Percentiles rank a stretch among this genome's conserved stretches.
These are phyloP conservation scores for Pao palembangensis DNA, from an alignment of 2,113 vertebrate genomes.

Conservation along the genomic window DNA sequence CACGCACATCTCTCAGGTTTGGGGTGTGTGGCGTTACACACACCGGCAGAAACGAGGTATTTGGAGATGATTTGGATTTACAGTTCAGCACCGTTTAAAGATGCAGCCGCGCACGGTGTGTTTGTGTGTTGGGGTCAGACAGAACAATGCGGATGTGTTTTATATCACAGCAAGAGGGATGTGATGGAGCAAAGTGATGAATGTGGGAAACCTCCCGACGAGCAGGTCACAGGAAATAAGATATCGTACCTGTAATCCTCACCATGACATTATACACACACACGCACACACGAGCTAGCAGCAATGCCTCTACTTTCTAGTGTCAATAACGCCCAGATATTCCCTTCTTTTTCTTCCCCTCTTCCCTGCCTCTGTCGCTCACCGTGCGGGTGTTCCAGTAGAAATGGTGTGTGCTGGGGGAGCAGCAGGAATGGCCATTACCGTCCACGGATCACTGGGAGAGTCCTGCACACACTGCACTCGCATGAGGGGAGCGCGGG, in stretches of 20 bases:
- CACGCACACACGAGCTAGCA: conserved; percentile 3
- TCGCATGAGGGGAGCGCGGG: conserved; percentile 63
- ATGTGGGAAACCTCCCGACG: conserved; percentile 66
- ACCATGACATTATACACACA: conserved; percentile 60
- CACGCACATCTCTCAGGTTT: conserved; percentile 68
- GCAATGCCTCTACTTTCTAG: conserved; percentile 16
- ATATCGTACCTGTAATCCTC: conserved; percentile 64
- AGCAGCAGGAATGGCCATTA: conserved; percentile 90
- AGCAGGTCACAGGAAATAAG: conserved; percentile 72
- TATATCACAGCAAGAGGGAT: conserved; percentile 45
- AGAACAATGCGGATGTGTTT: conserved; percentile 44
- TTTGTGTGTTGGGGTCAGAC: conserved; percentile 26
- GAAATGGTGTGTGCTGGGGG: conserved; percentile 64
- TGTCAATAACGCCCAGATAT: conserved; percentile 15
- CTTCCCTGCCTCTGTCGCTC: conserved; percentile 19
- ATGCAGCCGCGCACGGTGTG: conserved; percentile 6
- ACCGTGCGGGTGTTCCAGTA: conserved; percentile 60
- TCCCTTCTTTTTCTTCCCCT: conserved; percentile 15
- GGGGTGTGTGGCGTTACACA: conserved; percentile 74
- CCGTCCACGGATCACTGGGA: conserved; percentile 81
- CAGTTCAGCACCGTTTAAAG: conserved; percentile 22
- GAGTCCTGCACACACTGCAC: conserved; percentile 81
- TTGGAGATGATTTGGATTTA: conserved; percentile 52
- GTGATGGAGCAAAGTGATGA: conserved; percentile 65
- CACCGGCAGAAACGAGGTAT: conserved; percentile 31